Conservation (phyloP, 2,888 invertebrate genomes). For the Oasisia sp. region DNA sequence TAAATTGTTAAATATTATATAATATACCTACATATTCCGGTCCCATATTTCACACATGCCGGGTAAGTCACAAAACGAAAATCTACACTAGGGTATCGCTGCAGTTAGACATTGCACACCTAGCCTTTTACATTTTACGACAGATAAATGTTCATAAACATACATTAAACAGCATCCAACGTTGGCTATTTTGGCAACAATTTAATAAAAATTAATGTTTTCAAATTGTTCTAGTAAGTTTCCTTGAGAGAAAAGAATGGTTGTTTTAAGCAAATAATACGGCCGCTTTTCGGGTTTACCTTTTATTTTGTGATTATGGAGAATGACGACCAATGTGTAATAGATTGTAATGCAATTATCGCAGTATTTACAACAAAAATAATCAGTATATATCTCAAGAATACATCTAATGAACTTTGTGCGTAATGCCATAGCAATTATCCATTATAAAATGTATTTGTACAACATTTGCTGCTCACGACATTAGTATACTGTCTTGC, state of each 20-base stretch:
- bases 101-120: too few species aligned
- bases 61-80: not conserved
- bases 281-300: not conserved
- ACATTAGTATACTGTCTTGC: too few species aligned
- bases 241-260: not conserved
- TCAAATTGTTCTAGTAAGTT: not conserved
- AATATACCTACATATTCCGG: not conserved
- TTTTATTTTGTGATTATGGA: not conserved
- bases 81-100: not conserved
- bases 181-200: not conserved
- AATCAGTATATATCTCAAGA: not conserved
- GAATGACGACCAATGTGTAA: not conserved
- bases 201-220: not conserved
- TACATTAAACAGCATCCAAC: not conserved
- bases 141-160: not conserved
- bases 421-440: not conserved
- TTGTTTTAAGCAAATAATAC: not conserved
- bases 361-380: not conserved
- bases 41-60: not conserved
- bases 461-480: not conserved
- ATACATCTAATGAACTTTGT: not conserved
- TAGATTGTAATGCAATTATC: not conserved
- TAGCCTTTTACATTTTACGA: too few species aligned
- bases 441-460: not conserved
- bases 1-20: not conserved